Base-by-base conservation (phyloP, 2,113 vertebrate genomes). In the Gobiocypris rarus region DNA sequence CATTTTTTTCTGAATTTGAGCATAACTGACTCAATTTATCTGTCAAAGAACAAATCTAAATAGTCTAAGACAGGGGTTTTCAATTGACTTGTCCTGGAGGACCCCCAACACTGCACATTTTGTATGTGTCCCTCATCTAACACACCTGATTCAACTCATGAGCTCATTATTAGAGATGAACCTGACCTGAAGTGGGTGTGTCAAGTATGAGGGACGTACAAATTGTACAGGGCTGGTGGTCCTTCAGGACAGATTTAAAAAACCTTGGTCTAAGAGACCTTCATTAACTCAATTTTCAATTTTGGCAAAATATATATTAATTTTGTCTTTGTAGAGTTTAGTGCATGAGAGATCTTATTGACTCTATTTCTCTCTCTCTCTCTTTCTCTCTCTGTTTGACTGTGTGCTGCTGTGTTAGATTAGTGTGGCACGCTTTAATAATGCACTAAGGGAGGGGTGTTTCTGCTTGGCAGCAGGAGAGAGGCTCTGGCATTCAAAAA, bases 391-490 rank as follows among this genome's bases (percentile, higher is more conserved):
- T 75, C 52, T 69, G 61, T 22, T 26, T 65, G 43, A 65, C 34
- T 61, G 17, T 77, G 17, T 75, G 45, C 63, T 78, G 71, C 65
- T 77, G 78, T 82, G 75, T 78, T 56, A 77, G 84, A 85, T 85
- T 84, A 89, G 84, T 83, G 73, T 67, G 59, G 78, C 34, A 63
- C 59, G 59, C 86, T 87, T 85, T 87, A 89, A 87, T 86, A 84
- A 87, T 86, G 28, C 81, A 70, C 65, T 48, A 24, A 67, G 65
- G 81, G 75, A 83, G 71, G 83, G 28, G 73, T 58, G 31, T 75
- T 28, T 75, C 52, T 38, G 65, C 48, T 73, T 63, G 75, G 86
- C 74, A n/a, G 67, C 45, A 52, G 65, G 28, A 26, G 80, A 70
- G 59, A 79, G 83, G 70, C 75, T 85, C 73, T 87, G 88, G 19